Conservation (phyloP, 2,797 vertebrate species). For the Ficedula albicollis region DNA sequence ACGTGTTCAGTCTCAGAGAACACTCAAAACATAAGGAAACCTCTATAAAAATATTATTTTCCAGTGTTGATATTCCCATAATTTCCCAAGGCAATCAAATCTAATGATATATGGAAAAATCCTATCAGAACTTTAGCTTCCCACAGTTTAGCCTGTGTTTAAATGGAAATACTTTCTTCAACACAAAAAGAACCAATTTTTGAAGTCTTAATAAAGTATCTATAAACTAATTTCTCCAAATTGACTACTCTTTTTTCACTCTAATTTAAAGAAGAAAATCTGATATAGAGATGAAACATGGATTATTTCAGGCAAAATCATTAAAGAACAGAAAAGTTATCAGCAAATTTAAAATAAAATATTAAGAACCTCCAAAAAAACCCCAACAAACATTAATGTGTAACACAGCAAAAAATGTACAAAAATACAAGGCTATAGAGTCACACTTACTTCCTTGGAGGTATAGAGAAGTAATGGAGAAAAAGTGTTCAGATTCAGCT, state of each 20-base stretch:
- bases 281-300: neutral
- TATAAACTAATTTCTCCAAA: neutral
- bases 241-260: neutral
- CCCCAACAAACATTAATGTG: rapidly evolving
- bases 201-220: neutral
- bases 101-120: neutral
- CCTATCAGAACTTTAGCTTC: neutral
- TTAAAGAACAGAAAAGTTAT: neutral
- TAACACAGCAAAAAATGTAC: neutral
- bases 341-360: neutral
- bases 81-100: neutral
- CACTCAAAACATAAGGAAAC: neutral
- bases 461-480: neutral
- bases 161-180: neutral
- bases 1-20: neutral
- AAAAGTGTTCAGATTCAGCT: neutral
- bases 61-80: neutral
- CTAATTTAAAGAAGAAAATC: neutral
- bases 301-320: neutral
- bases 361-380: neutral
- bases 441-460: neutral
- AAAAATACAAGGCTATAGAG: neutral
- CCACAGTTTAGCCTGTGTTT: neutral
- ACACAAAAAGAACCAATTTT: neutral
- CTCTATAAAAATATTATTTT: neutral